phyloP scores from a whole-genome alignment of 2,797 vertebrate species.

The Phoxinus dragarum region DNA sequence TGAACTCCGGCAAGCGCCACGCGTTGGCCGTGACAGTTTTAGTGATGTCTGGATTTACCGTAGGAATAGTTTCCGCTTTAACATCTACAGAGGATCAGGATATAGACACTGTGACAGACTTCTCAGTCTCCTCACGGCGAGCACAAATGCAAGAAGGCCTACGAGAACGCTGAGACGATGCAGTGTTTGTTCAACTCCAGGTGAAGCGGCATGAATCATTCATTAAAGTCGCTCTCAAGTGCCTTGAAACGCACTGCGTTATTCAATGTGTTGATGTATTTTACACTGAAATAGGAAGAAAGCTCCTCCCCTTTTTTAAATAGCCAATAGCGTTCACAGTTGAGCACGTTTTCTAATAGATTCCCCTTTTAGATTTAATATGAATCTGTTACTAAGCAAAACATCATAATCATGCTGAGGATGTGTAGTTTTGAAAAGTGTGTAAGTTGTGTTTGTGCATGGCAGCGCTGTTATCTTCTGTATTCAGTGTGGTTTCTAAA shows the following conservation, averaged over 20 bases:
- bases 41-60: conserved; percentile 23
- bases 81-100: conserved; percentile 26
- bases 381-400: no score
- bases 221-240: neutral
- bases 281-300: neutral
- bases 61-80: conserved; percentile 1
- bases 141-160: neutral
- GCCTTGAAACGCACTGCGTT: neutral
- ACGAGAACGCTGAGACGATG: neutral
- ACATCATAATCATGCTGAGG: no score
- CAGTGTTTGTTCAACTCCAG: neutral
- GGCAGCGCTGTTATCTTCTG: no score
- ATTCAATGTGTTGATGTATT: neutral
- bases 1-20: neutral
- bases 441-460: no score
- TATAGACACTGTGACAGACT: conserved; percentile 20
- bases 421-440: no score
- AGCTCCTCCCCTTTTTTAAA: neutral
- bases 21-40: conserved; percentile 18
- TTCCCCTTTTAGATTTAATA: no score
- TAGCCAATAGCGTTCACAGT: neutral
- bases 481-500: no score
- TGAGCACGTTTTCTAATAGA: no score
- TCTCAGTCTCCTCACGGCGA: neutral
- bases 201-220: conserved; percentile 2